phyloP scores from a whole-genome alignment of 1,140 invertebrate genomes.

The Conopomorpha cramerella region DNA sequence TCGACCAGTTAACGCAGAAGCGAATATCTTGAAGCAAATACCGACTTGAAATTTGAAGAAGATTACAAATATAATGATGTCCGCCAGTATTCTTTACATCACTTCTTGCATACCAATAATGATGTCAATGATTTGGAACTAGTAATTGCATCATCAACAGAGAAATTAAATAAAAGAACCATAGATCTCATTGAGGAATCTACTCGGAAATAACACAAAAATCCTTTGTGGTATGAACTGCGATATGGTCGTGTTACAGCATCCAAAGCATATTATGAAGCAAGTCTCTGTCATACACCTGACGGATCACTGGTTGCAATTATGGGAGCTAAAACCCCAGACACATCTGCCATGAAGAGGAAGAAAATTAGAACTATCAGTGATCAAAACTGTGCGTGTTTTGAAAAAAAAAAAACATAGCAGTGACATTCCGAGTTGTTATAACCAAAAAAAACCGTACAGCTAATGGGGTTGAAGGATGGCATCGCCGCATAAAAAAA shows the following conservation, averaged over 20 bases:
- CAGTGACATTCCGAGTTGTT: too few relatives aligned
- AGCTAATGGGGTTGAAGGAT: too few relatives aligned
- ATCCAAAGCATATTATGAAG: constrained; percentile 20
- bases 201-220: neutral
- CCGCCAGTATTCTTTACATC: too few relatives aligned
- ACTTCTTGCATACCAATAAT: neutral
- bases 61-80: constrained; percentile 1
- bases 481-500: too few relatives aligned
- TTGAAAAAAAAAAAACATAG: too few relatives aligned
- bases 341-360: constrained; percentile 10
- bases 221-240: constrained; percentile 4
- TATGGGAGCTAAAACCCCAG: constrained; percentile 7
- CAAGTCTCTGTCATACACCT: constrained; percentile 16
- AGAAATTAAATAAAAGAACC: neutral
- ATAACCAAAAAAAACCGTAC: too few relatives aligned
- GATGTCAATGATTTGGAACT: neutral
- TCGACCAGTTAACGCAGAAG: constrained; percentile 5
- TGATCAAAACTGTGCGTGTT: too few relatives aligned
- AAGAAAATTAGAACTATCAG: constrained; percentile 16
- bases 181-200: neutral
- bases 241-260: constrained; percentile 6
- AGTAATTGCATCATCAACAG: neutral
- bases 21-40: too few relatives aligned
- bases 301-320: constrained; percentile 16
- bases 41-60: constrained; percentile 1